Base-by-base conservation (phyloP, 2,888 invertebrate genomes). In the Drosophila heteroneura region DNA sequence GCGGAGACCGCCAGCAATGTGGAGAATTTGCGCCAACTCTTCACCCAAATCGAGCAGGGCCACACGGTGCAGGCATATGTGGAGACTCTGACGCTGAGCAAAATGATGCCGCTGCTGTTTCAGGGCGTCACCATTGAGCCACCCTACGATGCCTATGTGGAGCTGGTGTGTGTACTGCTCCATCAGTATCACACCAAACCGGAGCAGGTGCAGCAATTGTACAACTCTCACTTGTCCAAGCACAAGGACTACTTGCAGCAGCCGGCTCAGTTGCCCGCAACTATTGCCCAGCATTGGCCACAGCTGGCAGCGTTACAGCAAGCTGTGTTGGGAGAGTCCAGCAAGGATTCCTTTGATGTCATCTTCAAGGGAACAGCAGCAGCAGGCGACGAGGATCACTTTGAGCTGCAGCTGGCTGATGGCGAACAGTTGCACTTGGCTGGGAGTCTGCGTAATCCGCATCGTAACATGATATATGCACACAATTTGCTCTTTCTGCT, bases 31-130 rank as follows among this genome's bases (percentile, higher is more conserved):
- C 78, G 87, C 39, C 82, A 88, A 39, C 79, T 94, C 1, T 91
- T 95, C 47, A 86, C 93, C 49, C 94, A 93, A 66, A 92, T 94
- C 32, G 93, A 93, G 58, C 92, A 92, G 61, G 92, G 93, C 10
- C 79, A 91, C 6, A 90, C 93, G 0, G 90, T 93, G 10, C 92
- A 93, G 61, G 93, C 92, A 0, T 92, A 91, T 70, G 81, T 93
- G 14, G 93, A 93, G 63, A 84, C 87, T 0, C 67, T 92, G 37
- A 89, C 93, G 1, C 79, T 94, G 41, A 88, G 94, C 71, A 88
- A 94, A 26, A 91, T 94, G 39, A 85, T 93, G 83, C 89, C 91
- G 5, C 76, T 92, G 19, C 86, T 94, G 19, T 75, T 93, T 2
- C 91, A 93, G 68, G 92, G 92, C 66, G 92, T 93, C 0, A 77